Evolutionary conservation across 2,888 invertebrate genomes (phyloP), one percentile per base, ranked within the genome.

Genomic region (Nomada ferruginata): DNA sequence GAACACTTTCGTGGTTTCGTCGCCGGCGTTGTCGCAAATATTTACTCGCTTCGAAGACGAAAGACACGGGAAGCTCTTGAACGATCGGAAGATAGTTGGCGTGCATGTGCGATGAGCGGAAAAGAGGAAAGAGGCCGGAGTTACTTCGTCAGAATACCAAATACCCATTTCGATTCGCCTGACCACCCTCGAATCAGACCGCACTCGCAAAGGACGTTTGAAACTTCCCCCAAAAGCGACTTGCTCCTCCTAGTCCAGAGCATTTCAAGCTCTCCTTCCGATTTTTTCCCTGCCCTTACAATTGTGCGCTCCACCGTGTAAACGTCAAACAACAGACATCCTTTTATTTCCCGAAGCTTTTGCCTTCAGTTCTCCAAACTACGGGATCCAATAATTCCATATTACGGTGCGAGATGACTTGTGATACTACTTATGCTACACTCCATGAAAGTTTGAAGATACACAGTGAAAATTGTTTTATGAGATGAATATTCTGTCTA

Each of bases 91-190:
- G 91, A 91, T 91, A 90, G 90, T 89, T 90, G 88, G 87, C 90
- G 87, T 90, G 87, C 87, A 88, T 89, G 89, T 89, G 87, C 89
- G 85, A 85, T 83, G 82, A 90, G 85, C 89, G 87, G 87, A 89
- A 89, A 87, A 89, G 83, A 76, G 85, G 86, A 87, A 87, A 86
- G 87, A 86, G 86, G 86, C 83, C 85, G 84, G 68, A 86, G 87
- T 86, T 88, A 89, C 89, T 89, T 86, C 89, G 78, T 84, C 86
- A 87, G 92, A 91, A 92, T 92, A 92, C 91, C 89, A 91, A 92
- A 90, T 91, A 89, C 84, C 91, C 84, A 90, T 91, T 89, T 84
- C 86, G 89, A 85, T 82, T 89, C 89, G 89, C 85, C 84, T 88
- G 90, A 91, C 91, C 90, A 90, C 87, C 86, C 90, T 84, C 87